Evolutionary conservation across 1,140 invertebrate species (phyloP), one percentile per base, ranked within the genome.

Genomic region (Drosophila littoralis): DNA sequence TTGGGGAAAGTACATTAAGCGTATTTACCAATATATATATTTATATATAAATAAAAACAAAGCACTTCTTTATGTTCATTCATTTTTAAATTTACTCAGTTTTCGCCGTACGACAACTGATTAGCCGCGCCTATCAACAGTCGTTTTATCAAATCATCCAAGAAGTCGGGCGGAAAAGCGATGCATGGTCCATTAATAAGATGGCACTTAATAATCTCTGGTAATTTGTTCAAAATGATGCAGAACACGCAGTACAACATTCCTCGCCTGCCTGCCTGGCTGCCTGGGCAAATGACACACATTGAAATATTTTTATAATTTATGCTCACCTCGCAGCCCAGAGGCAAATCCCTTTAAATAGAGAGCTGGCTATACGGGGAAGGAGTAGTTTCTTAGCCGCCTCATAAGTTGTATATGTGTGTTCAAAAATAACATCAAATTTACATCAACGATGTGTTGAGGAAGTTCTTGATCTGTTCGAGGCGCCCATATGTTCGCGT

Each of bases 291-390:
- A 75, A 67, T 90, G 81, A 90, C 86, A 90, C 51, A 80, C 74
- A 86, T 82, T 85, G 67, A 74, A 90, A 84, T 89, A 81, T 89
- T 90, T 90, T 81, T 90, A 89, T 90, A 90, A 90, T 90, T 90
- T 89, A 89, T 89, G 81, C 75, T 61, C 58, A 90, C 84, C 77
- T 89, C 80, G 64, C 59, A 70, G 74, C 69, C 65, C 59, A 67
- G 60, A 33, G 60, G 43, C 35, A 51, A 36, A 64, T 78, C 80
- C 80, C 78, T 84, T 68, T 65, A 84, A 80, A 76, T 83, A 76
- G 42, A 65, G 60, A 68, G 52, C 79, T 59, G 15, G 28, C 46
- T n/a, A 28, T 42, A 69, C 46, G 46, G 66, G 36, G 17, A 8
- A 17, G 13, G 40, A 10, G 32, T 38, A 61, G 40, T 40, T 48